phyloP scores from a whole-genome alignment of 1,140 invertebrate genomes.

The Bemisia tabaci region DNA sequence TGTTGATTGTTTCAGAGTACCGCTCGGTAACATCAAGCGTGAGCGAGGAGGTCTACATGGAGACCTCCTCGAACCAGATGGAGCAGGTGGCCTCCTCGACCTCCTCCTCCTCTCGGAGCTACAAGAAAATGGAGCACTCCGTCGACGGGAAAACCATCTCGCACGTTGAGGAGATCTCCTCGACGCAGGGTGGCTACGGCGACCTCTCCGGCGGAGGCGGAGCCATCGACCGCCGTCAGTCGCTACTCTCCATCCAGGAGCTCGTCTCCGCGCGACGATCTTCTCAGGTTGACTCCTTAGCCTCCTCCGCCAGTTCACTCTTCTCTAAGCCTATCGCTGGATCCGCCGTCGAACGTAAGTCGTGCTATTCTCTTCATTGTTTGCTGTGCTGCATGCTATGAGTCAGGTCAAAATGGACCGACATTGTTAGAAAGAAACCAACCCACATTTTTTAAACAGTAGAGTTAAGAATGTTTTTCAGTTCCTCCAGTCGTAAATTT shows the following conservation, averaged over 20 bases:
- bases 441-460: no score
- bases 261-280: background rate
- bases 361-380: background rate
- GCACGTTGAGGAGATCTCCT: background rate
- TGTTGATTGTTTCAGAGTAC: slow-evolving; percentile 15
- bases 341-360: background rate
- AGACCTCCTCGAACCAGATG: slow-evolving; percentile 11
- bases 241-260: background rate
- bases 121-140: slow-evolving; percentile 13
- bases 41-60: slow-evolving; percentile 17
- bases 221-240: no score
- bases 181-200: background rate
- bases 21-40: slow-evolving; percentile 17
- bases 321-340: background rate
- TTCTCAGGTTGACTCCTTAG: background rate
- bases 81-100: slow-evolving; percentile 4
- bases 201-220: background rate
- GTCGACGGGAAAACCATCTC: slow-evolving; percentile 14
- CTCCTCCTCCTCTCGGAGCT: slow-evolving; percentile 12
- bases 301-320: background rate
- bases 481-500: no score
- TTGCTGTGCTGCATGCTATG: no score
- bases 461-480: no score
- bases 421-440: no score
- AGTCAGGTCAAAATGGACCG: no score